A percentile compares a stretch with the other conserved stretches of the same genome.
Conservation (phyloP, 2,113 vertebrate species). For the Stigmatopora nigra region DNA sequence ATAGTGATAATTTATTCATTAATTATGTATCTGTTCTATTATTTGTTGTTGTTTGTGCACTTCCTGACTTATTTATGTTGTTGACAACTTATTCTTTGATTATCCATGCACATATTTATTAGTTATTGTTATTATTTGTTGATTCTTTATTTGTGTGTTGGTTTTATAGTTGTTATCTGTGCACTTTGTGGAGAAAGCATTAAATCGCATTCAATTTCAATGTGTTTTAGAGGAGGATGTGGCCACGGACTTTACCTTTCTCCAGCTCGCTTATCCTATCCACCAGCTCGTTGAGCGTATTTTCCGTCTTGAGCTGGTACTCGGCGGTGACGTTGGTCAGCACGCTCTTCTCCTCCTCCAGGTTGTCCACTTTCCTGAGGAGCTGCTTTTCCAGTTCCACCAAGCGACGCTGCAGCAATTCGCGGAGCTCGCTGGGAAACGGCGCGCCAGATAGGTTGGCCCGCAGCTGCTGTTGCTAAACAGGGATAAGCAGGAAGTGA, state of each 20-base stretch:
- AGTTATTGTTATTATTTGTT: too few relatives aligned
- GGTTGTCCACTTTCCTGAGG: constrained; percentile 83
- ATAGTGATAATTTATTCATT: too few relatives aligned
- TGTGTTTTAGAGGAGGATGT: not conserved
- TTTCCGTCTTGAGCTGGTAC: constrained; percentile 86
- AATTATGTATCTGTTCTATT: too few relatives aligned
- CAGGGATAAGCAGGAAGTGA: constrained; percentile 23
- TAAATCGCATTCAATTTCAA: too few relatives aligned
- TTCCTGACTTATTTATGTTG: too few relatives aligned
- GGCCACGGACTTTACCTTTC: constrained; percentile 71
- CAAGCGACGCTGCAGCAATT: constrained; percentile 84
- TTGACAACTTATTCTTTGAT: too few relatives aligned
- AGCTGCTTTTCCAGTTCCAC: constrained; percentile 88
- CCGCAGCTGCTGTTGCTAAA: constrained; percentile 81
- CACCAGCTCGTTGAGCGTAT: constrained; percentile 79
- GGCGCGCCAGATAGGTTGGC: constrained; percentile 76
- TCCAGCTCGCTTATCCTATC: constrained; percentile 88
- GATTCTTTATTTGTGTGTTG: too few relatives aligned
- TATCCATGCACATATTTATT: too few relatives aligned
- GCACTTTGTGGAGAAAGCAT: too few relatives aligned
- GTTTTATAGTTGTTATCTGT: too few relatives aligned
- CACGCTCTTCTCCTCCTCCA: constrained; percentile 88
- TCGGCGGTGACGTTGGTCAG: constrained; percentile 86
- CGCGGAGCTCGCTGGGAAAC: constrained; percentile 81
- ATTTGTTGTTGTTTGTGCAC: too few relatives aligned